These are phyloP conservation scores for Pachycephala philippinensis DNA, from an alignment of 2,113 vertebrate genomes.

Conservation along the genomic window DNA sequence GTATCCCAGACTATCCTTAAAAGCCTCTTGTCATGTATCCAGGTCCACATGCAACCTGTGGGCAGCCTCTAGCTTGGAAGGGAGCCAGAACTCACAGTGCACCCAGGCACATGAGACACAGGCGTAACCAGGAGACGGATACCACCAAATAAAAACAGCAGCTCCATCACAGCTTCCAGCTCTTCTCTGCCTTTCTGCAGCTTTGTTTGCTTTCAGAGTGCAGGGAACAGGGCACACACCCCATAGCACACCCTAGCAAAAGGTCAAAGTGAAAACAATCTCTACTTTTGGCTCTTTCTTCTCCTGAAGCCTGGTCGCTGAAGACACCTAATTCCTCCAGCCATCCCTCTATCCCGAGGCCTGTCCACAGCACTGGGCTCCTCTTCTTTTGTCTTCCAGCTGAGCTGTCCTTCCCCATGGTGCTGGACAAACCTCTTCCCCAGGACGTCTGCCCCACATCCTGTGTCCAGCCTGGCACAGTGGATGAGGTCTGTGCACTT, in stretches of 20 bases:
- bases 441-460: neutral
- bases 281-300: neutral
- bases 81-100: neutral
- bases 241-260: neutral
- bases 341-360: neutral
- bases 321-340: neutral
- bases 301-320: neutral
- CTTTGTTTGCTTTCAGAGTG: neutral
- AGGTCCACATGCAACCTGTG: neutral
- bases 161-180: neutral
- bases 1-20: neutral
- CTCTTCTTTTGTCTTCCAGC: neutral
- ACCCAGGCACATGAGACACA: rapidly evolving
- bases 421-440: rapidly evolving
- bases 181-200: neutral
- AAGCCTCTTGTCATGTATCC: neutral
- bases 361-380: neutral
- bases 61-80: neutral
- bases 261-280: neutral
- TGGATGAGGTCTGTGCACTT: rapidly evolving
- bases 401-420: neutral
- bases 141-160: neutral
- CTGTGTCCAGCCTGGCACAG: rapidly evolving
- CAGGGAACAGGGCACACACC: rapidly evolving
- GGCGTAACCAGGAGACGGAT: neutral